These are phyloP conservation scores for Siniperca knerii DNA, from an alignment of 2,113 vertebrate species.

Conservation along the genomic window DNA sequence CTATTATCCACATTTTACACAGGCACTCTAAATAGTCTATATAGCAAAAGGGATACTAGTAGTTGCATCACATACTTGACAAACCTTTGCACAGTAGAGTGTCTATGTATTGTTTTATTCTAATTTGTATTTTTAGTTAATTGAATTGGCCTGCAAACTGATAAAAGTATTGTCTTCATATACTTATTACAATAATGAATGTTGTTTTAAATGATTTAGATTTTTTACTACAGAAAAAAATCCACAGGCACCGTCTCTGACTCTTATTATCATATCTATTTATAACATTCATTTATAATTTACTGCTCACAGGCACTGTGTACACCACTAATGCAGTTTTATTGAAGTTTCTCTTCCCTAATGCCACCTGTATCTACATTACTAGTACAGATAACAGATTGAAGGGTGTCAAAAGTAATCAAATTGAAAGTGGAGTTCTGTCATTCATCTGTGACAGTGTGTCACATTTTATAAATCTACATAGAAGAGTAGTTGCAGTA, in stretches of 20 bases:
- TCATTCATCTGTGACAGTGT: neutral
- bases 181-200: neutral
- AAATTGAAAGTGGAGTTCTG: neutral
- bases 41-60: neutral
- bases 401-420: neutral
- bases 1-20: neutral
- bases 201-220: conserved; percentile 3
- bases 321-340: conserved; percentile 22
- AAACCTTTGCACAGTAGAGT: neutral
- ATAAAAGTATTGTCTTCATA: neutral
- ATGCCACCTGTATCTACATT: neutral
- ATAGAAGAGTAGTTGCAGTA: neutral
- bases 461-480: neutral
- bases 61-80: neutral
- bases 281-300: conserved; percentile 59
- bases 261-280: conserved; percentile 50
- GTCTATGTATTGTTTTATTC: neutral
- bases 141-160: neutral
- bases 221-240: neutral
- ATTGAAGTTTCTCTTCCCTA: neutral
- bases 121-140: neutral
- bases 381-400: neutral
- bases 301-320: conserved; percentile 15
- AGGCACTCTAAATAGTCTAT: neutral
- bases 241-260: neutral